phyloP scores from a whole-genome alignment of 2,797 vertebrate genomes.

The Liparis tanakae region DNA sequence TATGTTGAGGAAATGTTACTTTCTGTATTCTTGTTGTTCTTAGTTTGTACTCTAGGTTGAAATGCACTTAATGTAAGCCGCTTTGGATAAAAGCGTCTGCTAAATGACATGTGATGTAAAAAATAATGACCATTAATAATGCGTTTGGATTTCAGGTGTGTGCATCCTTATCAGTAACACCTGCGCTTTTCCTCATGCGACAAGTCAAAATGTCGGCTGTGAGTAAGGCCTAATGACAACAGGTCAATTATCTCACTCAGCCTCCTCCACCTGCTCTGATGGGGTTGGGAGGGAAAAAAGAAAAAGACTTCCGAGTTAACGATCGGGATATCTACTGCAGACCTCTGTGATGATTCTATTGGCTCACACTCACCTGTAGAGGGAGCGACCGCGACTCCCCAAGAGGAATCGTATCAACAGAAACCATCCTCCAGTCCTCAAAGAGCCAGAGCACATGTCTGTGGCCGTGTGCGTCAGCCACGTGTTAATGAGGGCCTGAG shows the following conservation, averaged over 20 bases:
- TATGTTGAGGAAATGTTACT: too few relatives aligned
- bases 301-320: not conserved
- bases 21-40: too few relatives aligned
- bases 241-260: not conserved
- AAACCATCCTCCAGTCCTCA: conserved; percentile 37
- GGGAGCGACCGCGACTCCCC: conserved; percentile 38
- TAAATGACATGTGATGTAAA: too few relatives aligned
- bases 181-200: not conserved
- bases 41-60: too few relatives aligned
- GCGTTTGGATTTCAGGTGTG: not conserved
- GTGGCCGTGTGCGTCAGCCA: conserved; percentile 24
- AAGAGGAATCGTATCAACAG: conserved; percentile 45
- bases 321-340: not conserved
- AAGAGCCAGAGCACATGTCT: conserved; percentile 41
- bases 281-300: too few relatives aligned
- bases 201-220: not conserved
- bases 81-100: too few relatives aligned
- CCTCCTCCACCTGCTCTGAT: not conserved
- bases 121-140: not conserved
- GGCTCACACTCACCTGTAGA: conserved; percentile 43
- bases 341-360: conserved; percentile 17
- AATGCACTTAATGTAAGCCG: too few relatives aligned
- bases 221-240: not conserved
- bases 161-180: not conserved
- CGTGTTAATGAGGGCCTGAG: conserved; percentile 57